A percentile compares a stretch with the other conserved stretches of the same genome.
phyloP scores from a whole-genome alignment of 1,140 invertebrate genomes.

The Atta colombica region DNA sequence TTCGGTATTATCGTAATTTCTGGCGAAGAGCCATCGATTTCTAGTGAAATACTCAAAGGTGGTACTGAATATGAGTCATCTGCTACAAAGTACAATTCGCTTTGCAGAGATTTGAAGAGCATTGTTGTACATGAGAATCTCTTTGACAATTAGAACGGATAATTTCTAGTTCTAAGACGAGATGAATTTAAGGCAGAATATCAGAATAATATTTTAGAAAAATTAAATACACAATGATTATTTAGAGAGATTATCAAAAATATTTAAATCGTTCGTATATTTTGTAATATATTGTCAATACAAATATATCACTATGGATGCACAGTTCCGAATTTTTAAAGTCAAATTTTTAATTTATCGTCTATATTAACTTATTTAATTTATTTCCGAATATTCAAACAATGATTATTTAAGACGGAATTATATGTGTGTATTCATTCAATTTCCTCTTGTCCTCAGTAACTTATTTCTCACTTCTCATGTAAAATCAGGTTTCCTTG shows the following conservation, averaged over 20 bases:
- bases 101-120: slow-evolving; percentile 2
- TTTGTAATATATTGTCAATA: not conserved
- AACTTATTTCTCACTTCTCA: not conserved
- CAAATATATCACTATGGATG: not conserved
- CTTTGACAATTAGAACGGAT: not conserved
- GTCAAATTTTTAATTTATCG: not conserved
- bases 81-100: not conserved
- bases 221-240: not conserved
- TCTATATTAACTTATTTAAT: not conserved
- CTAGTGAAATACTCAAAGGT: too few species aligned
- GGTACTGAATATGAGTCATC: not conserved
- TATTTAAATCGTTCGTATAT: slow-evolving; percentile 1
- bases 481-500: not conserved
- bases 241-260: not conserved
- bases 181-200: not conserved
- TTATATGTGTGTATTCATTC: not conserved
- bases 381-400: not conserved
- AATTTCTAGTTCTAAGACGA: not conserved
- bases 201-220: not conserved
- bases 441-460: not conserved
- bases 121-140: not conserved
- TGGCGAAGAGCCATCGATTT: too few species aligned
- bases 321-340: not conserved
- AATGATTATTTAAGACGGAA: not conserved
- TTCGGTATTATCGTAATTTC: too few species aligned